Conservation (phyloP, 2,888 invertebrate species). For the Drosophila sordidula region DNA sequence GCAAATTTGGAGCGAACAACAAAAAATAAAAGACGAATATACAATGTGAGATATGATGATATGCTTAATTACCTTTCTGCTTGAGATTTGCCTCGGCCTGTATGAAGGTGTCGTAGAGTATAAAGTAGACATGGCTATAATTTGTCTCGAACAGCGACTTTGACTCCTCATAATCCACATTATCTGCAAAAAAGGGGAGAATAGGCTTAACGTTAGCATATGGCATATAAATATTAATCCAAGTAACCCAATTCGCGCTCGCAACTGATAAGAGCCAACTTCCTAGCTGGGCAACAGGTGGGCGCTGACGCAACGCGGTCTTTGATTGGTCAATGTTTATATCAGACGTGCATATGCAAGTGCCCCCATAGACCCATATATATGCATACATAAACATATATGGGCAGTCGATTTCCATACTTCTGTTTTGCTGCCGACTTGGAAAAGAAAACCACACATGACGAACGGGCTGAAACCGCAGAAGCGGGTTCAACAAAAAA, state of each 20-base stretch:
- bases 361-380: conserved; percentile 16
- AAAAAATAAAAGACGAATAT: conserved; percentile 20
- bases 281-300: conserved; percentile 35
- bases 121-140: conserved; percentile 97
- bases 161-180: conserved; percentile 94
- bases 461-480: conserved; percentile 36
- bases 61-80: conserved; percentile 91
- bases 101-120: conserved; percentile 97
- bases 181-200: conserved; percentile 87
- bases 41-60: conserved; percentile 7
- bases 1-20: conserved; percentile 38
- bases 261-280: conserved; percentile 19
- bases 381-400: not conserved
- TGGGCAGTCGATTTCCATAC: conserved; percentile 10
- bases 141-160: conserved; percentile 97
- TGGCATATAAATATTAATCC: not conserved
- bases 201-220: not conserved
- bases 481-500: conserved; percentile 24
- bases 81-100: conserved; percentile 95
- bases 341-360: conserved; percentile 23
- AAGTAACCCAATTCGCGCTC: conserved; percentile 14
- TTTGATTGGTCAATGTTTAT: conserved; percentile 20
- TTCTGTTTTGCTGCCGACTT: conserved; percentile 3
- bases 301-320: conserved; percentile 34
- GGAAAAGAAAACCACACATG: conserved; percentile 32